Evolutionary conservation across 2,113 vertebrate species (phyloP), one percentile per base, ranked within the genome.

Genomic region (Gambusia affinis): DNA sequence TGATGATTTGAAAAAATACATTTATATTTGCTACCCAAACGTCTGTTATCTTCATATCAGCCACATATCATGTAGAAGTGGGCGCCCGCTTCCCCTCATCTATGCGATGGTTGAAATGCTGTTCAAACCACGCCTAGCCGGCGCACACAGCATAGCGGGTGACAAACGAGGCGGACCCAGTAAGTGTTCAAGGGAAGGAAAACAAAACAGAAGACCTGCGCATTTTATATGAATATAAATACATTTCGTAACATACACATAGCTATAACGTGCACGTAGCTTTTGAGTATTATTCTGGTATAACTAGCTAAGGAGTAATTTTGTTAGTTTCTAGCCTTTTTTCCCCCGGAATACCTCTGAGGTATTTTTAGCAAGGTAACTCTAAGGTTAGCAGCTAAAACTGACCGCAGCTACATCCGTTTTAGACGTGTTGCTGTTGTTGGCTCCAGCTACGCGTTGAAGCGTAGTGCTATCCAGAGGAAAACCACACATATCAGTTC

Each of bases 351-450:
- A 75, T 24, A 72, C 3, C 39, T 57, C 61, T 39, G 6, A 7
- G 31, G 44, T 80, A 70, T 76, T 67, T 82, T 77, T 79, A 78
- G 70, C 64, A 57, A 4, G n/a, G 8, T 12, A 35, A 79, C 78
- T 37, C 35, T 79, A 73, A 67, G 22, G 39, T 65, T 60, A 70
- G 70, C 62, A 68, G 86, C 67, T 77, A 73, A 76, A 67, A 64
- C 10, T 39, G 39, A 42, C 19, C 80, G 76, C 39, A 73, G 29
- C 22, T 30, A 10, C 12, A 17, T 5, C 19, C 10, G 51, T 57
- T n/a, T 57, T 3, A 6, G 44, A 47, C 44, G 44, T 5, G 44
- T n/a, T 7, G 31, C 30, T 28, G 33, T 29, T 60, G 28, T 4
- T 73, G 33, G 33, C 44, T 57, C 54, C 75, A 68, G 44, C 15